Evolutionary conservation across 2,797 vertebrate species (phyloP).

Genomic region (Eptatretus atami): DNA sequence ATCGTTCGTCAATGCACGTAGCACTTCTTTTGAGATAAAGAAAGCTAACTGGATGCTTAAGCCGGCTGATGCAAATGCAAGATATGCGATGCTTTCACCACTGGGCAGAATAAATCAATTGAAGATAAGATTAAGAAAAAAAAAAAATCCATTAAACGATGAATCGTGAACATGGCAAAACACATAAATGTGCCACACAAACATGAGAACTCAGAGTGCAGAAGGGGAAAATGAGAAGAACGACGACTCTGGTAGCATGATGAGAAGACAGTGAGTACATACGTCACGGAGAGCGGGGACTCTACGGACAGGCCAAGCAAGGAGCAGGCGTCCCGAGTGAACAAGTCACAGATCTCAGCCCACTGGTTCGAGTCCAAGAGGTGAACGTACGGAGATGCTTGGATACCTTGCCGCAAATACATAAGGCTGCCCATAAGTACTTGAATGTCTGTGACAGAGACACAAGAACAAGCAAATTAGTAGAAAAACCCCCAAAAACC

Average conservation of each 20-base stretch:
- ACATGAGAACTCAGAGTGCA: too few relatives aligned
- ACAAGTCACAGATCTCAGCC: constrained; percentile 46
- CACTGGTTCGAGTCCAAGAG: constrained; percentile 33
- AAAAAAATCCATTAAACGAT: too few relatives aligned
- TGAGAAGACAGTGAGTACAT: constrained; percentile 7
- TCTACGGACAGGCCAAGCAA: constrained; percentile 34
- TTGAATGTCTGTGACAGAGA: constrained; percentile 22
- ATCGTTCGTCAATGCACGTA: too few relatives aligned
- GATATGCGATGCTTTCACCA: too few relatives aligned
- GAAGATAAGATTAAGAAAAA: not conserved
- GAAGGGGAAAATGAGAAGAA: too few relatives aligned
- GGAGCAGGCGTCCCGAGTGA: constrained; percentile 31
- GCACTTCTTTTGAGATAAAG: too few relatives aligned
- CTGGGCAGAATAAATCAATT: not conserved
- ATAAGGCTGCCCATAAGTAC: constrained; percentile 39
- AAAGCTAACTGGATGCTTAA: too few relatives aligned
- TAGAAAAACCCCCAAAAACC: too few relatives aligned
- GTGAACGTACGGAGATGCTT: constrained; percentile 36
- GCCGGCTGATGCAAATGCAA: too few relatives aligned
- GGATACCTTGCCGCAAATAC: constrained; percentile 34
- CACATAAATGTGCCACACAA: not conserved
- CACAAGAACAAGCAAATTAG: too few relatives aligned
- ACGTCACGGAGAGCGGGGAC: constrained; percentile 40
- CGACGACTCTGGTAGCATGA: too few relatives aligned
- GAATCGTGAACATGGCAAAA: not conserved